These are phyloP conservation scores for Muscicapa striata DNA, from an alignment of 2,797 vertebrate species.

Conservation along the genomic window DNA sequence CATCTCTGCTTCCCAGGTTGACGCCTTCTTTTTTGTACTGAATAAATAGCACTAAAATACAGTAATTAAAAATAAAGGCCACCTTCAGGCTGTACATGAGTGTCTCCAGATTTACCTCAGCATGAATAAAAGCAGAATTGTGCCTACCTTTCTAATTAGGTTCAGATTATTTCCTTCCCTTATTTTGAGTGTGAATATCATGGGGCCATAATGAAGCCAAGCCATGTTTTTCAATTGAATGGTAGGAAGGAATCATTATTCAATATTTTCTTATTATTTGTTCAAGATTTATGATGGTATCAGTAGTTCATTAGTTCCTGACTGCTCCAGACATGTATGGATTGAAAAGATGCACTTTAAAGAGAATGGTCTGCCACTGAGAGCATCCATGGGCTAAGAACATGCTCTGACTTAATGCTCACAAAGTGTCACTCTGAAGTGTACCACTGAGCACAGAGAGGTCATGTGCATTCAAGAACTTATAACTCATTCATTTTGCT, in stretches of 20 bases:
- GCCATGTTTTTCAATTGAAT: neutral
- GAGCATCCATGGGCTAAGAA: neutral
- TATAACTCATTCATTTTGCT: neutral
- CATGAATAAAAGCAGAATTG: neutral
- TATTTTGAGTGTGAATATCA: neutral
- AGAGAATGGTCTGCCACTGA: neutral
- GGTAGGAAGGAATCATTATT: neutral
- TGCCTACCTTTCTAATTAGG: neutral
- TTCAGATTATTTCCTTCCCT: neutral
- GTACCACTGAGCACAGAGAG: neutral
- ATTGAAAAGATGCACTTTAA: neutral
- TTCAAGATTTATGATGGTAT: neutral
- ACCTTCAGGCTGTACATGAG: neutral
- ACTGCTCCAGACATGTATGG: neutral
- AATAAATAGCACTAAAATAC: conserved; percentile 35
- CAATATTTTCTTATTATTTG: neutral
- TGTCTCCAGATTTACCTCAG: conserved; percentile 15
- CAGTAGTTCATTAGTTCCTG: neutral
- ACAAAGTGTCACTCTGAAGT: neutral
- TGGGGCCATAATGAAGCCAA: neutral
- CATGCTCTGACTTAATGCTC: neutral
- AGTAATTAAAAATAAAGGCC: conserved; percentile 55
- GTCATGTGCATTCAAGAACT: neutral
- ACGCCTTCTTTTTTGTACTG: conserved; percentile 14
- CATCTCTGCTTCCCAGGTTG: conserved; percentile 42